Evolutionary conservation across 1,140 invertebrate genomes (phyloP), one percentile per base, ranked within the genome.

Genomic region (Aphis craccivora): DNA sequence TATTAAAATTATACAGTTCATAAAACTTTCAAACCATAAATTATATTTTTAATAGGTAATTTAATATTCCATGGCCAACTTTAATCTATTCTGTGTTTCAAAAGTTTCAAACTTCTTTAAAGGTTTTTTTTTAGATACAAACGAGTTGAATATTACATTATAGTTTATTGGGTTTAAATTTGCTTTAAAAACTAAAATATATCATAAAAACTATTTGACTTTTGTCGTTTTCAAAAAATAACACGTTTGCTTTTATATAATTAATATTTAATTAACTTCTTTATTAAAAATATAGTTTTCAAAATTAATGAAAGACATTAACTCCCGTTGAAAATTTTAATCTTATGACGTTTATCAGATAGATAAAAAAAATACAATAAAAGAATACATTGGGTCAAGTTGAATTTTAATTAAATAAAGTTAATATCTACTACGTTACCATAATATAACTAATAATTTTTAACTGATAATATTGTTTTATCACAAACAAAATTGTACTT

Each of bases 21-120:
- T 48, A 48, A 30, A 87, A 87, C 84, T 87, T 87, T 87, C 43
- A 87, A 45, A 87, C 45, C 48, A 48, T 45, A 87, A 87, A 45
- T 87, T 30, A 87, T 45, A 48, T 25, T 45, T 87, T 87, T 76
- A 20, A 11, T n/a, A 45, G 43, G n/a, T 87, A 87, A 87, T 87
- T 87, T 45, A 45, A 45, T 87, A 87, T 45, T 87, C 25, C 84
- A 87, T 45, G 30, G 23, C 30, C 40, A 87, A n/a, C 84, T 48
- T 45, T 87, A 30, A 45, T 23, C 22, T 86, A 43, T 40, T 86
- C 83, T 23, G 25, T 43, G 84, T 87, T 84, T 87, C 18, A 45
- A 45, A 87, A 87, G 43, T 87, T 87, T 48, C 25, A 30, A 87
- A 87, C 84, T 45, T n/a, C 14, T 45, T 14, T 45, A 45, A 43